Evolutionary conservation across 2,113 vertebrate species (phyloP).

Genomic region (Riparia riparia): DNA sequence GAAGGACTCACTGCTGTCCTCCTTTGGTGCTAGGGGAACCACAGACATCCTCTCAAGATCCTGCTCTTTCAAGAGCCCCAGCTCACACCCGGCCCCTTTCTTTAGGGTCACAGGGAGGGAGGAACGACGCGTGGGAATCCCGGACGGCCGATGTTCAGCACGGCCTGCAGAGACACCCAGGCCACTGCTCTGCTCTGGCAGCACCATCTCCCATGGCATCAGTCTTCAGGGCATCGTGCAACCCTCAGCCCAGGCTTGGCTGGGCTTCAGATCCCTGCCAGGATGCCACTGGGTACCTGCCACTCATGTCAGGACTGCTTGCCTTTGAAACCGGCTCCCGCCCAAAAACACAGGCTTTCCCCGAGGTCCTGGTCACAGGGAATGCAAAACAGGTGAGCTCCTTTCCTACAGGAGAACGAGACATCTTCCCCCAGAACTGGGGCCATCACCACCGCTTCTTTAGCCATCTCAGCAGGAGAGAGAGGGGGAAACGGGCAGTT

Average conservation of each 20-base stretch:
- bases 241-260: not conserved
- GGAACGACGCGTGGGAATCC: not conserved
- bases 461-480: not conserved
- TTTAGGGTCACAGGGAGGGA: fast-evolving
- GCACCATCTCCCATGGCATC: not conserved
- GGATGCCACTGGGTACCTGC: not conserved
- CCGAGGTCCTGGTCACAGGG: not conserved
- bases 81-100: not conserved
- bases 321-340: not conserved
- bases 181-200: not conserved
- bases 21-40: not conserved
- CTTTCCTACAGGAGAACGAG: not conserved
- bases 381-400: not conserved
- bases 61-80: not conserved
- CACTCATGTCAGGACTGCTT: not conserved
- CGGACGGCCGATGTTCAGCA: fast-evolving
- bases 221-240: not conserved
- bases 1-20: not conserved
- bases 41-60: fast-evolving
- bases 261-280: not conserved
- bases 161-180: not conserved
- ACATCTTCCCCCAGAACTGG: not conserved
- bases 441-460: not conserved
- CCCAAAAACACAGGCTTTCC: not conserved
- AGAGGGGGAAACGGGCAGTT: not conserved